Evolutionary conservation across 2,113 vertebrate species (phyloP), one percentile per base, ranked within the genome.

Genomic region (Dicaeum eximium): DNA sequence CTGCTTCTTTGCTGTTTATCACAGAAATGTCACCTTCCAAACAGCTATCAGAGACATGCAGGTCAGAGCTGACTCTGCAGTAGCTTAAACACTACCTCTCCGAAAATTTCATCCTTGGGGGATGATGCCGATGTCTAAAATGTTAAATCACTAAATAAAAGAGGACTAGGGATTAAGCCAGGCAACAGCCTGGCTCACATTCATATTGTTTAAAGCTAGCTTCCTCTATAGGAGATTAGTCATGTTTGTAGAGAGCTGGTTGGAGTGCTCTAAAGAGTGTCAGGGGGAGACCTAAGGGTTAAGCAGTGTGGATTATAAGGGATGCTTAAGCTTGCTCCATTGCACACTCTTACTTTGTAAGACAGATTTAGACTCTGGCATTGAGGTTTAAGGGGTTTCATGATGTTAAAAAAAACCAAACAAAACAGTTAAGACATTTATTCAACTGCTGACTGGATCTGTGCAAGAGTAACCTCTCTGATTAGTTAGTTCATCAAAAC

Each of bases 1-100:
- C 94, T 94, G 94, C 62, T 94, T 90, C 83, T 95, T 95, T 95
- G 94, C 90, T 94, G 92, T 94, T 96, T 94, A 94, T 97, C 92
- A 78, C 91, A 90, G 91, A 94, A 95, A 94, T 90, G 88, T 92
- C 94, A 93, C 94, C 86, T 96, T 95, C 93, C 60, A 93, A 88
- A 44, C 60, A 80, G 80, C 72, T 95, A 71, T 95, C 10, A 0
- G 64, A 86, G 56, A 28, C 30, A 7, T 31, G 51, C 88, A 78
- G 94, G 95, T 95, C 86, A 90, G 91, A 95, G 62, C 96, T 94
- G 58, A 70, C 56, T 93, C 47, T 38, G 15, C 64, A 90, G 86
- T 78, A 93, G 82, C 88, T 93, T 73, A 78, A 93, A 83, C 10
- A 23, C 16, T 61, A 5, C 90, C 23, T 88, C 79, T 88, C 75